Base-by-base conservation (phyloP, 1,140 invertebrate species). In the Neodiprion lecontei region DNA sequence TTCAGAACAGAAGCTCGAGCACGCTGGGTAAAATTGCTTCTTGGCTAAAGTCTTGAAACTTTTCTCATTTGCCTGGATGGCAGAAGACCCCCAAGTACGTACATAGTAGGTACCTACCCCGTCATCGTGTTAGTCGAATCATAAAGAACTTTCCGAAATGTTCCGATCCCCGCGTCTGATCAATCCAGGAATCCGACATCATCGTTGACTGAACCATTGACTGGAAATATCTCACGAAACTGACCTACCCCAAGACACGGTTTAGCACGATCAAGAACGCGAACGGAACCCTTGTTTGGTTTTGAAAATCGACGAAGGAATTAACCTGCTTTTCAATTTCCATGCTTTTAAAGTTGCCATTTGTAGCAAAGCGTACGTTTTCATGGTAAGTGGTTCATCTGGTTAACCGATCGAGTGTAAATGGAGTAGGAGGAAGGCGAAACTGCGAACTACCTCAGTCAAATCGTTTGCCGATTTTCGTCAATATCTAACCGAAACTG, bases 1-100 rank as follows among this genome's bases (percentile, higher is more conserved):
- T 40, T 40, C 28, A 40, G 28, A 40, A 61, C 53, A 40, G 53
- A 61, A 61, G n/a, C 53, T 12, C n/a, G 5, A 17, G 11, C 11
- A 61, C 53, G n/a, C 53, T 4, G 53, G 53, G 53, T 40, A 61
- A 61, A 61, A 61, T 61, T 61, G 53, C 53, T 61, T 17, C 53
- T 61, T 61, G 53, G 53, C 53, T 61, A 61, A 61, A 61, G 53
- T 61, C 53, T 61, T 11, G 53, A 61, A 61, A 61, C 53, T 61
- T 61, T 61, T 61, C 53, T 61, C 53, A 61, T 61, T 61, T 61
- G 53, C 53, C 53, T 61, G 53, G 53, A 17, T 9, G 53, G n/a
- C 11, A 61, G 53, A 61, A 61, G 53, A 61, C 53, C 7, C 28
- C 28, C 53, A 17, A 61, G 53, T 61, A 61, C 28, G 28, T 40